phyloP scores from a whole-genome alignment of 35 echinoderm and acorn worm species.

The Strongylocentrotus purpuratus region DNA sequence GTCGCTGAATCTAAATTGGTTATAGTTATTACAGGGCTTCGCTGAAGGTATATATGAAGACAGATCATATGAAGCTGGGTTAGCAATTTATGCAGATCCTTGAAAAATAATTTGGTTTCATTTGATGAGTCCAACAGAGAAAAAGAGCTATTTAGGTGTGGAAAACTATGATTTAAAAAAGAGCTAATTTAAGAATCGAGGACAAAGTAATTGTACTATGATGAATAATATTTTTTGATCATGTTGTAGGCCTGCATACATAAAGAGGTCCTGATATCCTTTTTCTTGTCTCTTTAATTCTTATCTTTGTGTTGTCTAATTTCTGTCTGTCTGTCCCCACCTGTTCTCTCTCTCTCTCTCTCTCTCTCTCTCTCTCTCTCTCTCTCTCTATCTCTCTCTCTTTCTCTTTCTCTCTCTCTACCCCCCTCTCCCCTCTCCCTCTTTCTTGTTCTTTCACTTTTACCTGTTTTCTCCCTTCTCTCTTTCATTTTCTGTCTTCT shows the following conservation, averaged over 20 bases:
- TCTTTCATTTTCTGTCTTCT: not conserved
- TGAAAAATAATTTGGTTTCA: not conserved
- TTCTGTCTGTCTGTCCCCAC: no score
- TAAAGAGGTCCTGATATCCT: no score
- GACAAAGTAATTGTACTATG: not conserved
- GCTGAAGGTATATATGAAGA: not conserved
- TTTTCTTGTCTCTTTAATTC: no score
- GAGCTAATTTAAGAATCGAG: not conserved
- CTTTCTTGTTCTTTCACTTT: not conserved
- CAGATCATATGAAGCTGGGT: not conserved
- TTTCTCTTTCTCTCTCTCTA: not conserved
- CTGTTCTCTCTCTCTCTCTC: no score
- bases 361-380: not conserved
- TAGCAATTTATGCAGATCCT: not conserved
- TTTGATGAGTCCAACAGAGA: not conserved
- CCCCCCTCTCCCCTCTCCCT: not conserved
- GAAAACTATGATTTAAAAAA: not conserved
- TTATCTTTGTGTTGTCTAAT: no score
- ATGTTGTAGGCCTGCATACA: no score
- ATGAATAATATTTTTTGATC: no score
- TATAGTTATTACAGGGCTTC: no score
- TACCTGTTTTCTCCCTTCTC: not conserved
- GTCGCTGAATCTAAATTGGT: no score
- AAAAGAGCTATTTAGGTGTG: not conserved
- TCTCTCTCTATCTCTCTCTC: not conserved